Evolutionary conservation across 2,113 vertebrate species (phyloP).

Genomic region (Catharus fuscescens): DNA sequence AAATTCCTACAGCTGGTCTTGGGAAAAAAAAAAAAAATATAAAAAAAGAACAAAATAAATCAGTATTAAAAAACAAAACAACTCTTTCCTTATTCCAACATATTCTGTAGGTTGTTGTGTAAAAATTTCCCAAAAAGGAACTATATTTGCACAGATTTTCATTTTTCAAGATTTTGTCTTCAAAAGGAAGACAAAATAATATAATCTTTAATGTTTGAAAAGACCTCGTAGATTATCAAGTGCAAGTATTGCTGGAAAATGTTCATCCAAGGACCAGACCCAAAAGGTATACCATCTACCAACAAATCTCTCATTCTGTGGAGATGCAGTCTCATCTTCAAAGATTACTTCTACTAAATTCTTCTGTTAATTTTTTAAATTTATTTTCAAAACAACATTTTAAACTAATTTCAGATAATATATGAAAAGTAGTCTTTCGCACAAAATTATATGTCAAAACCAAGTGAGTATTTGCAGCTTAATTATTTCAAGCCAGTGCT

Average conservation of each 20-base stretch:
- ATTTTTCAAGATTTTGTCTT: neutral
- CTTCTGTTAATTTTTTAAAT: neutral
- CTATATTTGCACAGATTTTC: neutral
- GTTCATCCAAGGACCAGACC: neutral
- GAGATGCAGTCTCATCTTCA: neutral
- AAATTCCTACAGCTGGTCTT: neutral
- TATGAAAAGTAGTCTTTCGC: neutral
- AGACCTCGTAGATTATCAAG: neutral
- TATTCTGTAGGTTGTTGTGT: accelerated
- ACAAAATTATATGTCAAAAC: neutral
- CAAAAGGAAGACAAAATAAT: neutral
- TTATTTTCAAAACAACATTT: neutral
- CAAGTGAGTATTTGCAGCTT: neutral
- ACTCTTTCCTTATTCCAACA: neutral
- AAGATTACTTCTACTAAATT: neutral
- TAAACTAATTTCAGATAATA: neutral
- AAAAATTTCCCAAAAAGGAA: neutral
- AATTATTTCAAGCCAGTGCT: neutral
- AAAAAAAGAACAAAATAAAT: no score
- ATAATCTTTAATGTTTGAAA: neutral
- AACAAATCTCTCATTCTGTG: neutral
- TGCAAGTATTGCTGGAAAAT: neutral
- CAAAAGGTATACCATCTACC: neutral
- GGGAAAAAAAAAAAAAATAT: no score
- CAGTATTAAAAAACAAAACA: neutral